phyloP scores from a whole-genome alignment of 2,797 vertebrate genomes.

The Chrosomus eos region DNA sequence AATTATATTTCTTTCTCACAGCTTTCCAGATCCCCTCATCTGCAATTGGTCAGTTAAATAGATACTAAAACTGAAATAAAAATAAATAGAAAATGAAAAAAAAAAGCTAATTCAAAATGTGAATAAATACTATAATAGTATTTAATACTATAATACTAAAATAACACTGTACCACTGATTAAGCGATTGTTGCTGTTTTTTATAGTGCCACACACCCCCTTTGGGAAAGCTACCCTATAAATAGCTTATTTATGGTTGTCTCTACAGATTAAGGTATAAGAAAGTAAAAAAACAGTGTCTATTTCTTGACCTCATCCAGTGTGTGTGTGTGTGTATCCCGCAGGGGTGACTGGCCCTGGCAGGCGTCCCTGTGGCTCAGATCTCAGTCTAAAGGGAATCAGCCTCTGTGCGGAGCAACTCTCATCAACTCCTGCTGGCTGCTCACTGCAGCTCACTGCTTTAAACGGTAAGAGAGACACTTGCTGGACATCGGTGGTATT shows the following conservation, averaged over 20 bases:
- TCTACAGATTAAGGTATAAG: background rate
- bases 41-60: background rate
- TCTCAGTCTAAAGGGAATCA: slow-evolving; percentile 76
- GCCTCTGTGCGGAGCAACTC: slow-evolving; percentile 87
- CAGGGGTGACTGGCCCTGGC: slow-evolving; percentile 91
- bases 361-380: slow-evolving; percentile 86
- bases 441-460: slow-evolving; percentile 90
- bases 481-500: slow-evolving; percentile 47
- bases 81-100: background rate
- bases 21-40: background rate
- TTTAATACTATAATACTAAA: too few species aligned
- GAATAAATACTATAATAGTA: too few species aligned
- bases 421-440: slow-evolving; percentile 90
- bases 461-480: slow-evolving; percentile 80
- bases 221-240: background rate
- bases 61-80: background rate
- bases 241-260: background rate
- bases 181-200: background rate
- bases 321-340: slow-evolving; percentile 14
- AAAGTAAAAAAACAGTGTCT: background rate
- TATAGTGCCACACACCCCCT: background rate
- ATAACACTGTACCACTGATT: too few species aligned
- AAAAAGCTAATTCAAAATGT: too few species aligned
- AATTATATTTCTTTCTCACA: background rate
- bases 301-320: background rate